A percentile compares a stretch with the other conserved stretches of the same genome.
These are phyloP conservation scores for Sialis lutaria DNA, from an alignment of 2,888 invertebrate species.

Conservation along the genomic window DNA sequence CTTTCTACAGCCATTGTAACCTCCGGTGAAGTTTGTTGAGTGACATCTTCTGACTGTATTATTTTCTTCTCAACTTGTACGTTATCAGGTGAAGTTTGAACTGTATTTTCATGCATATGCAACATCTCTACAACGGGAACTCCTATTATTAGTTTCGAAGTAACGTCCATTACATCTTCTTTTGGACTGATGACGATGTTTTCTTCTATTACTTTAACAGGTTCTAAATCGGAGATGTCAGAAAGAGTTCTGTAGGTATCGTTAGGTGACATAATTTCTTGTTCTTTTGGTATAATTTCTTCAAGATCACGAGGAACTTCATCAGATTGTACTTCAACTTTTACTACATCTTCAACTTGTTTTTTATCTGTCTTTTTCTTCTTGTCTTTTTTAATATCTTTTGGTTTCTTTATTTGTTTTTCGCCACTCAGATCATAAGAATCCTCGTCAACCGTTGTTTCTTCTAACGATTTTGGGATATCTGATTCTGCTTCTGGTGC, in stretches of 20 bases:
- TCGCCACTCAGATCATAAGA: conserved; percentile 20
- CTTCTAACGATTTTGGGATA: conserved; percentile 28
- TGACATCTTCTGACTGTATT: conserved; percentile 18
- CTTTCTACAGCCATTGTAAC: conserved; percentile 25
- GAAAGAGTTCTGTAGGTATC: conserved; percentile 41
- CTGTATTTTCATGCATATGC: conserved; percentile 34
- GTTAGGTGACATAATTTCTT: conserved; percentile 28
- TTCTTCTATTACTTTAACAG: conserved; percentile 51
- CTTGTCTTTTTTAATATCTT: conserved; percentile 18
- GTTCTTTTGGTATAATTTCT: conserved; percentile 9
- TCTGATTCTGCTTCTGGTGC: conserved; percentile 26
- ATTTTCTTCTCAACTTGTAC: conserved; percentile 21
- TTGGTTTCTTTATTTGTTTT: conserved; percentile 12
- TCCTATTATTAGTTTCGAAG: conserved; percentile 26
- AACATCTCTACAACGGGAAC: conserved; percentile 40
- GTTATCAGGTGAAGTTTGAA: conserved; percentile 40
- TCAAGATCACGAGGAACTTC: conserved; percentile 26
- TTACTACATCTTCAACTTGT: conserved; percentile 10
- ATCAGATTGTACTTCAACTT: conserved; percentile 7
- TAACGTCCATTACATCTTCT: conserved; percentile 33
- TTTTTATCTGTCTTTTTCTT: conserved; percentile 22
- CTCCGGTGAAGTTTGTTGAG: conserved; percentile 36
- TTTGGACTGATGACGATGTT: conserved; percentile 35
- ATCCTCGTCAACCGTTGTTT: conserved; percentile 23
- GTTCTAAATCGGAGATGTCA: conserved; percentile 35